A percentile compares a stretch with the other conserved stretches of the same genome.
These are phyloP conservation scores for Zootoca vivipara DNA, from an alignment of 2,113 vertebrate species.

Conservation along the genomic window DNA sequence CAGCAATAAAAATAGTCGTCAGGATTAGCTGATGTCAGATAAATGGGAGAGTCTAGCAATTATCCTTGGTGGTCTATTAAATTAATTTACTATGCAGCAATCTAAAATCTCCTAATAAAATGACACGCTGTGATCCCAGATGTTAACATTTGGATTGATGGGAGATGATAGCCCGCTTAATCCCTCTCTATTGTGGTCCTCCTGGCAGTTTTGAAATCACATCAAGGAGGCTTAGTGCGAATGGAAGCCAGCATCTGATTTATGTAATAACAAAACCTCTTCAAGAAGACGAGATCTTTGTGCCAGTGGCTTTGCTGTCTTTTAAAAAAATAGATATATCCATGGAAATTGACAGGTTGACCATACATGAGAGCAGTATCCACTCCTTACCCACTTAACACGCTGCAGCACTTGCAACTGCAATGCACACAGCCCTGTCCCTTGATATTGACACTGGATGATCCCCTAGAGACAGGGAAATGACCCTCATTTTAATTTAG, in stretches of 20 bases:
- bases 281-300: conserved; percentile 33
- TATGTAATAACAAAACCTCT: conserved; percentile 43
- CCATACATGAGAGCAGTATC: background rate
- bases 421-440: background rate
- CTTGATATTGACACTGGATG: background rate
- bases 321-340: conserved; percentile 35
- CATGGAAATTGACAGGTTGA: conserved; percentile 22
- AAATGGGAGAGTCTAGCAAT: conserved; percentile 51
- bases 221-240: conserved; percentile 35
- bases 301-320: conserved; percentile 42
- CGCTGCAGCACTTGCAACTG: background rate
- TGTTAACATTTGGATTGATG: conserved; percentile 35
- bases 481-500: background rate
- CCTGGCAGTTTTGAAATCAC: conserved; percentile 52
- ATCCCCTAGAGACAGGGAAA: conserved; percentile 2
- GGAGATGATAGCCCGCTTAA: conserved; percentile 52
- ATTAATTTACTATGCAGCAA: conserved; percentile 63
- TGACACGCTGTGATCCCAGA: conserved; percentile 27
- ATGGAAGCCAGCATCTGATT: conserved; percentile 59
- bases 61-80: conserved; percentile 58
- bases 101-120: conserved; percentile 52
- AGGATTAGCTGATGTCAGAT: conserved; percentile 49
- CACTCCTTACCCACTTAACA: background rate
- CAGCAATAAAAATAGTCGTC: conserved; percentile 51
- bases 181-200: conserved; percentile 33